Conservation (phyloP, 2,888 invertebrate species). For the Elegia similella region DNA sequence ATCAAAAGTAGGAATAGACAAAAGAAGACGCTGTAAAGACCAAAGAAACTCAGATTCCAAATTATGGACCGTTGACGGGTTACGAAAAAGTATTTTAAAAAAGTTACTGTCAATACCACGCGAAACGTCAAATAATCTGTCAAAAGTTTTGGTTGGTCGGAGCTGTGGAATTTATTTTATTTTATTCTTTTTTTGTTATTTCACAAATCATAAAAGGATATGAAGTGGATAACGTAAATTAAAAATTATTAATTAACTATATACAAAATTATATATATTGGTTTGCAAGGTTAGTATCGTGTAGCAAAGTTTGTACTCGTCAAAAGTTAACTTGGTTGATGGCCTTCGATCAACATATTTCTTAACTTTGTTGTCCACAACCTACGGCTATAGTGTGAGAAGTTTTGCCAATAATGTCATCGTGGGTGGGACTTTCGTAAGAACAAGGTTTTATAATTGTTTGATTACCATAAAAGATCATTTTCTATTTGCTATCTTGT, state of each 20-base stretch:
- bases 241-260: neutral
- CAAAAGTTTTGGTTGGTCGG: neutral
- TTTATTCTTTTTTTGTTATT: neutral
- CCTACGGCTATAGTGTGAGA: conserved; percentile 52
- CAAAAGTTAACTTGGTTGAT: conserved; percentile 45
- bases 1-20: no score
- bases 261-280: neutral
- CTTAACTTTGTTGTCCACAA: conserved; percentile 59
- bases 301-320: conserved; percentile 36
- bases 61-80: no score
- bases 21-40: no score
- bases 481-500: neutral
- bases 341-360: conserved; percentile 74
- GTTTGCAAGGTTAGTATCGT: neutral
- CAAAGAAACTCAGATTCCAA: no score
- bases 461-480: conserved; percentile 26
- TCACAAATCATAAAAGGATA: neutral
- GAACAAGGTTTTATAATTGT: conserved; percentile 43
- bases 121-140: neutral
- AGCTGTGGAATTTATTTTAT: conserved; percentile 19
- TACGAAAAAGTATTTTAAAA: no score
- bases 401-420: conserved; percentile 50
- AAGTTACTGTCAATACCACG: no score
- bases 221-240: neutral
- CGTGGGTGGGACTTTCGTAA: conserved; percentile 61